Percentiles rank a stretch among this genome's conserved stretches.
phyloP scores from a whole-genome alignment of 2,888 invertebrate genomes.

The Stegophylla sp. region DNA sequence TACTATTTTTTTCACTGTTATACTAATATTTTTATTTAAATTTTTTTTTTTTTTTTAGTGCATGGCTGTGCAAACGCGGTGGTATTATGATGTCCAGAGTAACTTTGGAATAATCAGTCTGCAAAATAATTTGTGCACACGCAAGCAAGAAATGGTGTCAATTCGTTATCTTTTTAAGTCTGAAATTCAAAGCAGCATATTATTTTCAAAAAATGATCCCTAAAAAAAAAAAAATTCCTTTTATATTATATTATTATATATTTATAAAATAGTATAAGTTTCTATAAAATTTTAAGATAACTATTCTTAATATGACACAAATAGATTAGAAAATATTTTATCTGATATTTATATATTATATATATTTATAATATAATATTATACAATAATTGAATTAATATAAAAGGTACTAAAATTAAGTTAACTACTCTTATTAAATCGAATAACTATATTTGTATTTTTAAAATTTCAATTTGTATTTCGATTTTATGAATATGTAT shows the following conservation, averaged over 20 bases:
- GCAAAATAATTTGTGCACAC: neutral
- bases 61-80: constrained; percentile 50
- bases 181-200: constrained; percentile 41
- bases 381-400: no score
- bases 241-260: constrained; percentile 25
- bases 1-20: neutral
- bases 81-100: constrained; percentile 52
- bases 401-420: neutral
- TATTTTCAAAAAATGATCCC: constrained; percentile 16
- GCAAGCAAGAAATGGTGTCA: constrained; percentile 27
- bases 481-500: neutral
- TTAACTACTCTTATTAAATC: neutral
- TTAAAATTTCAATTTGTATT: neutral
- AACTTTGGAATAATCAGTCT: constrained; percentile 35
- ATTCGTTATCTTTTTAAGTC: constrained; percentile 49
- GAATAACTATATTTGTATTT: neutral
- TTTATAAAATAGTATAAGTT: constrained; percentile 39
- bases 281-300: neutral
- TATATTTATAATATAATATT: neutral
- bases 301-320: constrained; percentile 35
- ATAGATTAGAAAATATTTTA: neutral
- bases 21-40: neutral
- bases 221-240: constrained; percentile 45
- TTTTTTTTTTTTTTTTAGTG: constrained; percentile 25
- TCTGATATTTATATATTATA: constrained; percentile 34